Percentiles rank a stretch among this genome's conserved stretches.
Evolutionary conservation across 2,113 vertebrate genomes (phyloP).

Genomic region (Oxyruncus cristatus): DNA sequence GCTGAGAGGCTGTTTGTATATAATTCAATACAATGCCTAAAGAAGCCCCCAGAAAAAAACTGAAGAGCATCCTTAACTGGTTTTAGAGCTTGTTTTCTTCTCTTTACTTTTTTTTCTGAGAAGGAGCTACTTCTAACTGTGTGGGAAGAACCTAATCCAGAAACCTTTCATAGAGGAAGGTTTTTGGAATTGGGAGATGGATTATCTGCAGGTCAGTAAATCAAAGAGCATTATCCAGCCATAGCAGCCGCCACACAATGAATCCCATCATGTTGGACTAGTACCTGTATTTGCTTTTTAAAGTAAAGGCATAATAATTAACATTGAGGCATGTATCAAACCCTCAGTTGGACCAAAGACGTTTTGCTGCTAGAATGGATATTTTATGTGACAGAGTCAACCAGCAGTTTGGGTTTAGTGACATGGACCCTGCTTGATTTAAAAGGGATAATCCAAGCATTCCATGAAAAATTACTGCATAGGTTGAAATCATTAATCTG

Average conservation of each 20-base stretch:
- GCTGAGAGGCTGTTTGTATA: not conserved
- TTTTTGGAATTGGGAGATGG: not conserved
- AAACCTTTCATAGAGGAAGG: not conserved
- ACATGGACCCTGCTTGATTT: accelerated
- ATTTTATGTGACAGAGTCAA: not conserved
- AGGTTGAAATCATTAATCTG: not conserved
- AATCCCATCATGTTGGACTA: not conserved
- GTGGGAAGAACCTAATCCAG: not conserved
- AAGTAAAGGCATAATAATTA: not conserved
- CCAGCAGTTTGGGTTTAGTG: not conserved
- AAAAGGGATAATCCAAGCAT: not conserved
- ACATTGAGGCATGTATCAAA: not conserved
- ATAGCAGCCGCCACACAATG: not conserved
- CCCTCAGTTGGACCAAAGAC: not conserved
- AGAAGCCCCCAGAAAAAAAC: not conserved
- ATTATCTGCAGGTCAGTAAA: not conserved
- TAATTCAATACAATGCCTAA: slow-evolving; percentile 28
- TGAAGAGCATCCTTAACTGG: not conserved
- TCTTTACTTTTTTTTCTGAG: not conserved
- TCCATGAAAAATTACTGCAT: not conserved
- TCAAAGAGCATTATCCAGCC: not conserved
- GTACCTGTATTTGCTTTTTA: not conserved
- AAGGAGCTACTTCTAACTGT: not conserved
- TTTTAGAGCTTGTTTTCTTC: not conserved
- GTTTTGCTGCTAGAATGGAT: not conserved